These are phyloP conservation scores for Ammodytes dubius DNA, from an alignment of 2,113 vertebrate species.

Conservation along the genomic window DNA sequence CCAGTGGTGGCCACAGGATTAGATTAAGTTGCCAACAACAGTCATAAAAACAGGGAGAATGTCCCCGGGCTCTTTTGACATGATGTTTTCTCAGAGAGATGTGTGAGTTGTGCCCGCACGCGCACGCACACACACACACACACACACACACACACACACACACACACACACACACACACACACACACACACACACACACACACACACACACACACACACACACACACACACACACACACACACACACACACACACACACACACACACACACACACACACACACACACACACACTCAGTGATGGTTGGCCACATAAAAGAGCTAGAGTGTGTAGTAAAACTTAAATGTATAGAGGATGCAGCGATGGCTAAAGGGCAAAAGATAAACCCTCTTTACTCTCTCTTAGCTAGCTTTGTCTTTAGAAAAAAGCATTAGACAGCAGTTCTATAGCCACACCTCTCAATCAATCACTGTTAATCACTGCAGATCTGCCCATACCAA, in stretches of 20 bases:
- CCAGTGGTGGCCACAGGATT: conserved; percentile 57
- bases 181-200: conserved; percentile 1
- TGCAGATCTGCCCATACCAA: neutral
- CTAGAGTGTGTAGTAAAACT: neutral
- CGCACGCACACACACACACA: neutral
- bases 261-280: conserved; percentile 1
- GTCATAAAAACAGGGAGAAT: conserved; percentile 55
- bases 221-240: conserved; percentile 1
- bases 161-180: conserved; percentile 1
- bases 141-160: conserved; percentile 1
- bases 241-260: conserved; percentile 1
- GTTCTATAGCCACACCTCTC: neutral
- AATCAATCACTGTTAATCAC: neutral
- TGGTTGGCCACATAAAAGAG: neutral
- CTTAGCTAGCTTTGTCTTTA: neutral
- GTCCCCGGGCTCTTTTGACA: conserved; percentile 49
- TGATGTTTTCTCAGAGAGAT: conserved; percentile 52
- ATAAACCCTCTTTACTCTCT: neutral
- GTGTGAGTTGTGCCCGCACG: neutral
- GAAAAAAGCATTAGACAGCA: neutral
- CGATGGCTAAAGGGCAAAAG: neutral
- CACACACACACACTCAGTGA: conserved; percentile 5
- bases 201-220: conserved; percentile 1
- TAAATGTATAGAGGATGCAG: neutral
- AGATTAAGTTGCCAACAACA: conserved; percentile 65